Base-by-base conservation (phyloP, 2,888 invertebrate species). In the Automeris io region DNA sequence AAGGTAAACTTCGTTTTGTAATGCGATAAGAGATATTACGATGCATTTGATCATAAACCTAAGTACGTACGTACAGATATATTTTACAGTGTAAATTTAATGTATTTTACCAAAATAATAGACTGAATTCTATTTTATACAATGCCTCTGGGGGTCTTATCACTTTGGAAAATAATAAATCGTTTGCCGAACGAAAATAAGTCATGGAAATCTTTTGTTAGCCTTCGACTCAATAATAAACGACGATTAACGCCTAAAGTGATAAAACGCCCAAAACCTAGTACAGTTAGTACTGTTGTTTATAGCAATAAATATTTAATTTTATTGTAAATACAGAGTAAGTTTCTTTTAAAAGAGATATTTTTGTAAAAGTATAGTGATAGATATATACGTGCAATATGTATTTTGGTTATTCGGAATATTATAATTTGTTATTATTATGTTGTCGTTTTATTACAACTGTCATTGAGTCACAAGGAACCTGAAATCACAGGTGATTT, bases 361-460 rank as follows among this genome's bases (percentile, higher is more conserved):
- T 29, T 29, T 29, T 29, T 22, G 12, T 33, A 33, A 12, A 12
- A 5, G 22, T 22, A 16, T 33, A 33, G 7, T 3, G n/a, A 9
- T 21, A 5, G 18, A 12, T 21, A 21, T 33, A 33, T 31, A 32
- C 8, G 33, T 33, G 22, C 33, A 33, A 22, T 33, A 22, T 33
- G 21, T 33, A 33, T 33, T 33, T 33, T 33, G 12, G 33, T 33
- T 19, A 21, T n/a, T 7, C 21, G 12, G 22, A 33, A 33, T 12
- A 33, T 19, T 19, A 22, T 33, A 8, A n/a, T 19, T 19, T 11
- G 18, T 8, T 21, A 18, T 22, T 21, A 21, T 19, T 11, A 12
- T 6, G 5, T 5, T 33, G 33, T 33, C n/a, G n/a, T n/a, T n/a
- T n/a, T n/a, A n/a, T n/a, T n/a, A n/a, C n/a, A n/a, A n/a, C n/a